A percentile compares a stretch with the other conserved stretches of the same genome.
phyloP scores from a whole-genome alignment of 1,140 invertebrate species.

The Lysiphlebus fabarum region DNA sequence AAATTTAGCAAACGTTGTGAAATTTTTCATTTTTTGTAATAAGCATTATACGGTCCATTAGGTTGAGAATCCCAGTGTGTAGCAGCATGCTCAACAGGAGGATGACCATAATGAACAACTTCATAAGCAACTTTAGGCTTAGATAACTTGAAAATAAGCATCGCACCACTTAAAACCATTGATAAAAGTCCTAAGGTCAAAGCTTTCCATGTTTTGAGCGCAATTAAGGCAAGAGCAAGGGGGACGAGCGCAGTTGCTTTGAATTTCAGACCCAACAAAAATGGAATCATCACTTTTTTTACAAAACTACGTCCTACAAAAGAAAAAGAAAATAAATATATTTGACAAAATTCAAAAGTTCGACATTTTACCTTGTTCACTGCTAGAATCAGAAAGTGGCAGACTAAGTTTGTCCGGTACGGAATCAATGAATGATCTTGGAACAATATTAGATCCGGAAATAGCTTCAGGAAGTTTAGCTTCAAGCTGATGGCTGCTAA shows the following conservation, averaged over 20 bases:
- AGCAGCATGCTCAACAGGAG: slow-evolving; percentile 64
- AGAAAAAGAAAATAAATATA: slow-evolving; percentile 20
- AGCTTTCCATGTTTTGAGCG: slow-evolving; percentile 83
- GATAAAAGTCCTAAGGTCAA: slow-evolving; percentile 79
- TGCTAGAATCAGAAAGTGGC: slow-evolving; percentile 62
- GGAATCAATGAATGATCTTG: slow-evolving; percentile 64
- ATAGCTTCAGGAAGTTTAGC: slow-evolving; percentile 53
- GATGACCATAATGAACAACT: slow-evolving; percentile 79
- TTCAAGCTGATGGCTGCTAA: slow-evolving; percentile 50
- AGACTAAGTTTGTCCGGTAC: slow-evolving; percentile 66
- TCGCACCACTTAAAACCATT: slow-evolving; percentile 73
- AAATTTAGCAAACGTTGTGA: slow-evolving; percentile 4
- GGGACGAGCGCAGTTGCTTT: slow-evolving; percentile 79
- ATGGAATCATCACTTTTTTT: slow-evolving; percentile 79
- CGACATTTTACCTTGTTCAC: slow-evolving; percentile 57
- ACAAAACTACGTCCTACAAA: slow-evolving; percentile 71
- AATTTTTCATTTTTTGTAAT: slow-evolving; percentile 38
- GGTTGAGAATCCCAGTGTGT: slow-evolving; percentile 63
- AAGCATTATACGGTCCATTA: slow-evolving; percentile 61
- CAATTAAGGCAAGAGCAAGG: slow-evolving; percentile 74
- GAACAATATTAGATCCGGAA: slow-evolving; percentile 55
- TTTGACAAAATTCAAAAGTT: slow-evolving; percentile 7
- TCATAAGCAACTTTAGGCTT: slow-evolving; percentile 80
- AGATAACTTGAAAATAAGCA: slow-evolving; percentile 80
- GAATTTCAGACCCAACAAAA: slow-evolving; percentile 79